Conservation (phyloP, 2,113 vertebrate species). For the Salvelinus sp. region DNA sequence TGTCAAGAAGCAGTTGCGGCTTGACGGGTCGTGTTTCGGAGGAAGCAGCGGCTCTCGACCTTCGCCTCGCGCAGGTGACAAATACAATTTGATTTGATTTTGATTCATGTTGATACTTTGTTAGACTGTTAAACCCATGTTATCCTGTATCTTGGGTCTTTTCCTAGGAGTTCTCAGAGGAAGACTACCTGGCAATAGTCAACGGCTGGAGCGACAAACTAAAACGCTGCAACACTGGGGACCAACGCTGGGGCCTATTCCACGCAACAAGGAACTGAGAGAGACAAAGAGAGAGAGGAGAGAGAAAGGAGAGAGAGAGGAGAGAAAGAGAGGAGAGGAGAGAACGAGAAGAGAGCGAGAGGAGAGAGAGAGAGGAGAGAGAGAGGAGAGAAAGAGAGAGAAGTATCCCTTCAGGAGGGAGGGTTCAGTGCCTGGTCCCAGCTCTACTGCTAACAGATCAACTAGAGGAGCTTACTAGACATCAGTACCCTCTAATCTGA, state of each 20-base stretch:
- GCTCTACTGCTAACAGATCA: neutral
- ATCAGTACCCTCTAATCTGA: neutral
- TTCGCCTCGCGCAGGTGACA: too few species aligned
- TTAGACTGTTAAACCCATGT: neutral
- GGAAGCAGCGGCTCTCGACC: too few species aligned
- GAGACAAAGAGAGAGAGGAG: constrained; percentile 8
- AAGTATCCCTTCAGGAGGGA: too few species aligned
- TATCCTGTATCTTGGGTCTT: neutral
- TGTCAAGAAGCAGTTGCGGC: too few species aligned
- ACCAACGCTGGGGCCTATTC: constrained; percentile 83
- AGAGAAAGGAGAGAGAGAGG: neutral
- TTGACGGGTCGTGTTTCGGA: too few species aligned
- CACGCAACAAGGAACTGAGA: constrained; percentile 63
- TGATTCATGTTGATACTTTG: too few species aligned
- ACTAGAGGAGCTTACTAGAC: neutral
- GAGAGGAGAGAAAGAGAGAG: too few species aligned
- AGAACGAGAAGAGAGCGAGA: too few species aligned
- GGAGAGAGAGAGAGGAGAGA: constrained; percentile 14
- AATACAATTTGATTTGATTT: too few species aligned
- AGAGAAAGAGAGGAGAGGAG: constrained; percentile 2
- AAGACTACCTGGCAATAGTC: constrained; percentile 74
- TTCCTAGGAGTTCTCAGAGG: constrained; percentile 77
- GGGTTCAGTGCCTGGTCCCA: too few species aligned
- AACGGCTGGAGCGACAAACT: constrained; percentile 79
- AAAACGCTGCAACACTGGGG: constrained; percentile 73